phyloP scores from a whole-genome alignment of 1,140 invertebrate genomes.

The Bombus difficillimus region DNA sequence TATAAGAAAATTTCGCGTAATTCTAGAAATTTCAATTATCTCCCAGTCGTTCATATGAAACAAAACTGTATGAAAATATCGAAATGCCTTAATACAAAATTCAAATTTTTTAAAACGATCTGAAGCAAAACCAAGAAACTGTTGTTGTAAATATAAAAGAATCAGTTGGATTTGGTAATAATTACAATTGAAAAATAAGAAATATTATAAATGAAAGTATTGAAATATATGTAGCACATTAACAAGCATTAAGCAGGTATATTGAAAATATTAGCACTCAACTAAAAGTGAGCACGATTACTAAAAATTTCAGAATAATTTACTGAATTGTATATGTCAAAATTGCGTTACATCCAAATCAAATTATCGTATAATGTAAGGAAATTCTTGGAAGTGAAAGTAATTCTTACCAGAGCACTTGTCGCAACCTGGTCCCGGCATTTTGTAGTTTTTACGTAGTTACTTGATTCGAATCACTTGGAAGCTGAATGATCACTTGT shows the following conservation, averaged over 20 bases:
- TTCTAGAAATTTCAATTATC: not conserved
- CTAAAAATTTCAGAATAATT: not conserved
- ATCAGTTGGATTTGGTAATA: not conserved
- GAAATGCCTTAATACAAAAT: not conserved
- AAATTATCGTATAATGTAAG: not conserved
- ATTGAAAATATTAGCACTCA: not conserved
- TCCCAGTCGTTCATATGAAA: not conserved
- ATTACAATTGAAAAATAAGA: not conserved
- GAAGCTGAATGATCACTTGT: constrained; percentile 59
- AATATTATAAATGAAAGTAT: not conserved
- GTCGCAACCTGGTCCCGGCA: constrained; percentile 77
- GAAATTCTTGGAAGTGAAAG: not conserved
- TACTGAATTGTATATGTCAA: not conserved
- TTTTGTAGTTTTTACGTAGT: constrained; percentile 59
- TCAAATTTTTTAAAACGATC: not conserved
- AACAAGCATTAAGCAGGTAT: not conserved
- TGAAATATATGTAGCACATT: not conserved
- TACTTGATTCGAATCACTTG: constrained; percentile 27
- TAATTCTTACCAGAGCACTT: constrained; percentile 76
- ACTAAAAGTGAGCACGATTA: not conserved
- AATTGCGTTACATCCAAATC: not conserved
- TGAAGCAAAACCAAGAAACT: not conserved
- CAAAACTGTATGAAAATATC: not conserved
- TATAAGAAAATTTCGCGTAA: not conserved
- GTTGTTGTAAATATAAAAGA: not conserved